Percentiles rank a stretch among this genome's conserved stretches.
Evolutionary conservation across 2,113 vertebrate species (phyloP).

Genomic region (Rallus limicola): DNA sequence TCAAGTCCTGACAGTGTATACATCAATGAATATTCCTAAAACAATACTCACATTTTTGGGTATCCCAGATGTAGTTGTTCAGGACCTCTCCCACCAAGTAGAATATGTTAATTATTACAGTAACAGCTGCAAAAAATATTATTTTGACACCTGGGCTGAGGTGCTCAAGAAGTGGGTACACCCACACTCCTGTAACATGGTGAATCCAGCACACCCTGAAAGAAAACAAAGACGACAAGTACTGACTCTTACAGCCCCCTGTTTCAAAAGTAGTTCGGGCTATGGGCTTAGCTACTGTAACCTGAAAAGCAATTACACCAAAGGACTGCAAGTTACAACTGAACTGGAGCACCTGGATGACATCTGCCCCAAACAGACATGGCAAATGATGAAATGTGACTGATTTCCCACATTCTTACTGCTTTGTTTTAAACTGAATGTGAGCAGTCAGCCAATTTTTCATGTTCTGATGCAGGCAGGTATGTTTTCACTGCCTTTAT

Average conservation of each 20-base stretch:
- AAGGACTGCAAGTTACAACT: neutral
- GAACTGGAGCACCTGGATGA: neutral
- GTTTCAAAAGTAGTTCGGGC: neutral
- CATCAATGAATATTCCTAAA: neutral
- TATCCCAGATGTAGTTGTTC: constrained; percentile 96
- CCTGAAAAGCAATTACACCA: neutral
- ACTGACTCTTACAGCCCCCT: neutral
- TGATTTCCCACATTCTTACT: neutral
- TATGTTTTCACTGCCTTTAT: neutral
- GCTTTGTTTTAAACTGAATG: neutral
- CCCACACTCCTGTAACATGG: constrained; percentile 95
- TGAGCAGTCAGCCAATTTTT: neutral
- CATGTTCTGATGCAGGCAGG: neutral
- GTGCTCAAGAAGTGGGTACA: constrained; percentile 92
- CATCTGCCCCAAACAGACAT: neutral
- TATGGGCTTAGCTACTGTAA: neutral
- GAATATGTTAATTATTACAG: constrained; percentile 81
- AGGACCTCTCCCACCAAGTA: constrained; percentile 93
- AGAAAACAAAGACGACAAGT: constrained; percentile 38
- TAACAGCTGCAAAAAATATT: constrained; percentile 85
- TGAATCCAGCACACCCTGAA: constrained; percentile 96
- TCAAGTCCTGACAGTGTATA: neutral
- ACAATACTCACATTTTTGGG: constrained; percentile 82
- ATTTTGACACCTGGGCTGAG: constrained; percentile 83
- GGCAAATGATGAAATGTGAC: neutral